These are phyloP conservation scores for Macrochelys suwanniensis DNA, from an alignment of 2,797 vertebrate genomes.

Conservation along the genomic window DNA sequence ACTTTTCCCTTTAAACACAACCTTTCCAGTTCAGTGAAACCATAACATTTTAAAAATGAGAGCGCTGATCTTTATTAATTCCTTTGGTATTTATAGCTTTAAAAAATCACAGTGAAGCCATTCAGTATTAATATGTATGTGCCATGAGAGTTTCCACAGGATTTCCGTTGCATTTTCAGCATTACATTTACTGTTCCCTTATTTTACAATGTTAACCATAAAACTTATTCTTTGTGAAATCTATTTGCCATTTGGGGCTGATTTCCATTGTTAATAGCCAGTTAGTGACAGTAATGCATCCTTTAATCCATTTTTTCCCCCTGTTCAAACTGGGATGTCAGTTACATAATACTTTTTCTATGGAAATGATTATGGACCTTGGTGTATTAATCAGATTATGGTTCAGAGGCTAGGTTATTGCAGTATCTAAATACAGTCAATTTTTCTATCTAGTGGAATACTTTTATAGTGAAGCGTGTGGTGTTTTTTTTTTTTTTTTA, in stretches of 20 bases:
- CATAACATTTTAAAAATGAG: slow-evolving; percentile 1
- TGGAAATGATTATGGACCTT: neutral
- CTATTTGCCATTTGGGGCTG: neutral
- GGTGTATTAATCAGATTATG: neutral
- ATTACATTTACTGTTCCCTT: neutral
- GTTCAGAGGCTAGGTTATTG: neutral
- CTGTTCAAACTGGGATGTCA: neutral
- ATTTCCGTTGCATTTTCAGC: neutral
- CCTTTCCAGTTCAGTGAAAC: neutral
- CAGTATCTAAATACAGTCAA: neutral
- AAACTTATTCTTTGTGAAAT: neutral
- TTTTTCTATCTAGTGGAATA: neutral
- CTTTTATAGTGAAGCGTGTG: neutral
- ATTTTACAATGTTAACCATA: slow-evolving; percentile 1
- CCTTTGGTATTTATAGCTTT: slow-evolving; percentile 46
- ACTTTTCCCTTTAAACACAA: slow-evolving; percentile 1
- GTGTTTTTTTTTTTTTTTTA: neutral
- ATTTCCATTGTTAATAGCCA: neutral
- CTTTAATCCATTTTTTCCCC: neutral
- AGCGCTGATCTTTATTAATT: neutral
- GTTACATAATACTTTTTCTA: neutral
- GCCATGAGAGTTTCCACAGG: neutral
- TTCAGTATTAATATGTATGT: fast-evolving
- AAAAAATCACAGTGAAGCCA: neutral
- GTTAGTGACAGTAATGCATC: neutral